These are phyloP conservation scores for Otocyon megalotis DNA, from an alignment of 2,113 vertebrate species.

Conservation along the genomic window DNA sequence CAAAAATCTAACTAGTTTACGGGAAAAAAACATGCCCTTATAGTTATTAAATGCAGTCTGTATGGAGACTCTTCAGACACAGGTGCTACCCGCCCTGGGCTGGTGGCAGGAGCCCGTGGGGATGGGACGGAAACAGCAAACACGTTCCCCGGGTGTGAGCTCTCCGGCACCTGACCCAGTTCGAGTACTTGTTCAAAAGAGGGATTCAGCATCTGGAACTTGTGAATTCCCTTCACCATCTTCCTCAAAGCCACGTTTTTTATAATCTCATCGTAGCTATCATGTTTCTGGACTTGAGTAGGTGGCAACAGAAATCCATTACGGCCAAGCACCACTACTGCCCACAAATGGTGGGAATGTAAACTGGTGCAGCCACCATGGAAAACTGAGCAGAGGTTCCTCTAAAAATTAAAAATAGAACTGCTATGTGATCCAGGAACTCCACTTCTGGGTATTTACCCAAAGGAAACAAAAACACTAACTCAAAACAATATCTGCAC, in stretches of 20 bases:
- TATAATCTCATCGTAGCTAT: slow-evolving; percentile 92
- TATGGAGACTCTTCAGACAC: background rate
- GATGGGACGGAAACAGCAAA: slow-evolving; percentile 96
- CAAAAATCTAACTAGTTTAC: slow-evolving; percentile 53
- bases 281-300: slow-evolving; percentile 93
- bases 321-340: slow-evolving; percentile 91
- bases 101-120: slow-evolving; percentile 97
- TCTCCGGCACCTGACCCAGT: slow-evolving; percentile 92
- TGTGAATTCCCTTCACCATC: slow-evolving; percentile 96
- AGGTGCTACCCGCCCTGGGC: slow-evolving; percentile 80
- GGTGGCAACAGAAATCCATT: slow-evolving; percentile 93
- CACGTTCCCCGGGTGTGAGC: slow-evolving; percentile 94
- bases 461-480: background rate
- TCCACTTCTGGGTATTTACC: background rate
- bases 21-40: slow-evolving; percentile 19
- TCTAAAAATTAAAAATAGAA: background rate
- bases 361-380: background rate
- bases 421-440: background rate
- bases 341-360: slow-evolving; percentile 83
- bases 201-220: slow-evolving; percentile 95
- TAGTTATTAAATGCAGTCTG: background rate
- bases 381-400: background rate
- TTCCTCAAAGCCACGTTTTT: slow-evolving; percentile 96
- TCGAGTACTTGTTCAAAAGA: slow-evolving; percentile 96
- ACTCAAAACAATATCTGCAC: background rate